Evolutionary conservation across 2,113 vertebrate species (phyloP), one percentile per base, ranked within the genome.

Genomic region (Callospermophilus lateralis): DNA sequence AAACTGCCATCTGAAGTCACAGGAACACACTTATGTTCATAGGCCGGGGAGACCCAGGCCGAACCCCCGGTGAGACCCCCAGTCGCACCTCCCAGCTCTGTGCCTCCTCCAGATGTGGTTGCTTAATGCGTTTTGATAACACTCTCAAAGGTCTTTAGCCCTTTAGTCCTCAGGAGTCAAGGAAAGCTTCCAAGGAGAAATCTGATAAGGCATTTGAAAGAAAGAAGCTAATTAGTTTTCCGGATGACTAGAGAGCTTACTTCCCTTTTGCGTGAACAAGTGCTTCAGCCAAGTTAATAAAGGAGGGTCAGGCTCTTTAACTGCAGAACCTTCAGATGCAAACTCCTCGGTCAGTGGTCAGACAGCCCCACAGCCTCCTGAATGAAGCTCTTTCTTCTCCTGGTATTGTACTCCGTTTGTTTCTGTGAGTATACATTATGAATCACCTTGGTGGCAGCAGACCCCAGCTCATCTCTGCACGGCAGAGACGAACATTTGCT

Each of bases 221-320:
- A 73, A 55, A 83, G 91, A 89, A 73, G 84, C 55, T 77, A 68
- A 89, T 94, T 88, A 34, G 65, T 80, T 96, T 96, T 90, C 86
- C 5, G 7, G 74, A 58, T 83, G 91, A 70, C 37, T 32, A 68
- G 68, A 81, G 55, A 1, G 4, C 39, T 68, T 28, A 24, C 17
- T 39, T 22, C 94, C 45, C 63, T 28, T 65, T 22, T 30, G 67
- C 37, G 42, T 3, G 55, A 70, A 70, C 37, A 30, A n/a, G n/a
- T 0, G 12, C 74, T 86, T 67, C 0, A 0, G 58, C n/a, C 1
- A 6, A 58, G 32, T 76, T 80, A 79, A 72, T 63, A 63, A 28
- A 16, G 65, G 0, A n/a, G 15, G 55, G 48, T 22, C 22, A 24
- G 79, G 53, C 61, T 39, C 70, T 34, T 74, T 4, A 19, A 34